A percentile compares a stretch with the other conserved stretches of the same genome.
Conservation (phyloP, 2,797 vertebrate species). For the Rhabdophis nuchalis region DNA sequence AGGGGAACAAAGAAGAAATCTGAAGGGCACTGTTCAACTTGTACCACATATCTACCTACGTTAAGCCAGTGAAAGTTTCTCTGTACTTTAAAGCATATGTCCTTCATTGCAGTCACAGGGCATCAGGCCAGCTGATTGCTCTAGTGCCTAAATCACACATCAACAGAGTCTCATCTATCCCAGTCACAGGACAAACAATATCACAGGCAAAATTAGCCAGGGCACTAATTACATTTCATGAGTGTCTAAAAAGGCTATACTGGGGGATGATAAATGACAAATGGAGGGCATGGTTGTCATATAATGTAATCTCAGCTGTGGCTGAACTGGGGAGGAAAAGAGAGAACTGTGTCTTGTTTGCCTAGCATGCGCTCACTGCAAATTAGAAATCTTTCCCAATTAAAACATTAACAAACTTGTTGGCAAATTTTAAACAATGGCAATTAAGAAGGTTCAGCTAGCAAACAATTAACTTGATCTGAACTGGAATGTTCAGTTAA, state of each 20-base stretch:
- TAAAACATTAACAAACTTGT: conserved; percentile 76
- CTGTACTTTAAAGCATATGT: conserved; percentile 36
- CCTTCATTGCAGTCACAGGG: conserved; percentile 34
- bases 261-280: conserved; percentile 62
- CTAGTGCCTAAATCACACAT: conserved; percentile 44
- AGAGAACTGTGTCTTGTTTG: conserved; percentile 69
- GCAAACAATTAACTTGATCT: conserved; percentile 74
- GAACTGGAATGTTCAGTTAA: conserved; percentile 30
- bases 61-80: conserved; percentile 47
- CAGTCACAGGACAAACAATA: conserved; percentile 70
- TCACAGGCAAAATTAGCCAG: conserved; percentile 71
- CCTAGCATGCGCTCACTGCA: conserved; percentile 70
- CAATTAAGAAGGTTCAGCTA: conserved; percentile 74
- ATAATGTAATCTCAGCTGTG: conserved; percentile 70
- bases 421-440: conserved; percentile 74
- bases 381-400: conserved; percentile 74
- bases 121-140: conserved; percentile 36
- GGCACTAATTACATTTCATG: conserved; percentile 56
- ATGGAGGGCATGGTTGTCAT: conserved; percentile 51
- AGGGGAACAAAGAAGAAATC: background rate
- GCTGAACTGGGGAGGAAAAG: conserved; percentile 66
- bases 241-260: conserved; percentile 47
- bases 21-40: conserved; percentile 38
- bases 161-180: conserved; percentile 52
- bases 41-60: conserved; percentile 48